These are phyloP conservation scores for Sterrhoptilus dennistouni DNA, from an alignment of 2,113 vertebrate species.

Conservation along the genomic window DNA sequence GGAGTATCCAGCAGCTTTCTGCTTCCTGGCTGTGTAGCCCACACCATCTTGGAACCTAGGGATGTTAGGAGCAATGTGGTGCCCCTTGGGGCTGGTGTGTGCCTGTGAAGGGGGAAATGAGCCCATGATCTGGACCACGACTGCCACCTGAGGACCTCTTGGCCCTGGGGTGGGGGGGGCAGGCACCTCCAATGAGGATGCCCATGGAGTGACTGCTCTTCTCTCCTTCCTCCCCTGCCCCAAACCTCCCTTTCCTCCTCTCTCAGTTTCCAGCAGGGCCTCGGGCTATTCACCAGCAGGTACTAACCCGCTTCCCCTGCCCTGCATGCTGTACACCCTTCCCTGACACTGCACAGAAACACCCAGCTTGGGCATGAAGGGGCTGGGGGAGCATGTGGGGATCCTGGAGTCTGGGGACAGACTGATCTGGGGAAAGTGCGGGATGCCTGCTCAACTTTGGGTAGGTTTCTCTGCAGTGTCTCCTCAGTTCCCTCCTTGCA, in stretches of 20 bases:
- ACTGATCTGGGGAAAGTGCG: not conserved
- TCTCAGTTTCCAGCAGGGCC: constrained; percentile 86
- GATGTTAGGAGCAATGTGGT: not conserved
- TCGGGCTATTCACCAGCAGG: constrained; percentile 88
- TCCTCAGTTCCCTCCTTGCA: constrained; percentile 7
- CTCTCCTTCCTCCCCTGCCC: constrained; percentile 68
- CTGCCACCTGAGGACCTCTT: not conserved
- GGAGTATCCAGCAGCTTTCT: not conserved
- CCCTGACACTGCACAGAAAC: constrained; percentile 29
- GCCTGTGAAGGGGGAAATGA: not conserved
- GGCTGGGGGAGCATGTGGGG: not conserved
- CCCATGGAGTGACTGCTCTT: constrained; percentile 62
- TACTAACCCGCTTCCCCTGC: constrained; percentile 72
- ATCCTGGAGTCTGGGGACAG: not conserved
- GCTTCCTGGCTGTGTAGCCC: not conserved
- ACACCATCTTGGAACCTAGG: fast-evolving
- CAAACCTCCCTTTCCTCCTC: constrained; percentile 74
- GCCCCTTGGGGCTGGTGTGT: fast-evolving
- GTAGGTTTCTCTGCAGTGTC: constrained; percentile 51
- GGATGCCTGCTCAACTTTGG: fast-evolving
- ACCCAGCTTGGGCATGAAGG: not conserved
- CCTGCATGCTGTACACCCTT: not conserved
- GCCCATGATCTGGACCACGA: fast-evolving
- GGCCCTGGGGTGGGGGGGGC: not conserved
- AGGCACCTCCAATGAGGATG: not conserved